Conservation (phyloP, 2,888 invertebrate genomes). For the Tromatobia lineatoria region DNA sequence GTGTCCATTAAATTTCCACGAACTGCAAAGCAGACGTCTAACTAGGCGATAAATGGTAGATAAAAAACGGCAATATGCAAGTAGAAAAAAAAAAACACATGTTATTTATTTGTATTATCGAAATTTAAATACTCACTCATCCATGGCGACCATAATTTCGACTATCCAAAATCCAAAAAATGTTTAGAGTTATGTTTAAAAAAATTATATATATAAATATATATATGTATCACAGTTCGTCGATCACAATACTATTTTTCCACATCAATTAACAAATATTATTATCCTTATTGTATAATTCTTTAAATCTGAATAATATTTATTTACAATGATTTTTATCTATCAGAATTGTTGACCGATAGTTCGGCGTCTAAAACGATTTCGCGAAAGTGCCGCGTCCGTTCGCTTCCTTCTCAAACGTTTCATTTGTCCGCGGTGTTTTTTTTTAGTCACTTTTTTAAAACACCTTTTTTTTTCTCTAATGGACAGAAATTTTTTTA, state of each 20-base stretch:
- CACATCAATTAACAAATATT: neutral
- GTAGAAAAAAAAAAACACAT: neutral
- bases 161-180: constrained; percentile 30
- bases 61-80: neutral
- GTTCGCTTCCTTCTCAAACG: constrained; percentile 74
- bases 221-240: constrained; percentile 73
- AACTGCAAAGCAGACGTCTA: neutral
- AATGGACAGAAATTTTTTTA: neutral
- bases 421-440: constrained; percentile 73
- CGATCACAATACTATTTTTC: constrained; percentile 71
- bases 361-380: constrained; percentile 73
- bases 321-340: neutral
- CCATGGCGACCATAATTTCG: constrained; percentile 51
- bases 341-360: constrained; percentile 67
- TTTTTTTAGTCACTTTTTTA: constrained; percentile 25
- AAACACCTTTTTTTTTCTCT: constrained; percentile 5
- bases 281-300: constrained; percentile 1
- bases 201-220: too few relatives aligned
- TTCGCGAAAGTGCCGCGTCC: constrained; percentile 74
- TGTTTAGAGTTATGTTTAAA: constrained; percentile 6
- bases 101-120: neutral
- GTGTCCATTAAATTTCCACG: constrained; percentile 6
- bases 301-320: neutral
- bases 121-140: constrained; percentile 55
- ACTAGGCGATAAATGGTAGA: neutral